Percentiles rank a stretch among this genome's conserved stretches.
phyloP scores from a whole-genome alignment of 1,140 invertebrate genomes.

The Bombus soroeensis region DNA sequence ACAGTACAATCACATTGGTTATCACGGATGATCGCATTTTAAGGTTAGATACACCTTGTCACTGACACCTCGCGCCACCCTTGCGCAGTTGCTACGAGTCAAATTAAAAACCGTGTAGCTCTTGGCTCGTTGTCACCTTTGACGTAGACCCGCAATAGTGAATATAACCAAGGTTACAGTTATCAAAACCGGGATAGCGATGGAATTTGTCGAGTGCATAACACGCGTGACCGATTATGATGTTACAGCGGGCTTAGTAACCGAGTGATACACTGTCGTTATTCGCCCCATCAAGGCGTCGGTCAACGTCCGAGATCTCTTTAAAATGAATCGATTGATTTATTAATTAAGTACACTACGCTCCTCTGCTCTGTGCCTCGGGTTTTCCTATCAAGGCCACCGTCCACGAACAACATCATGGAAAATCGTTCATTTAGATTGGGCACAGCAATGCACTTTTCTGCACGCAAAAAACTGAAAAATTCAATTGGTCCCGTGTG shows the following conservation, averaged over 20 bases:
- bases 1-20: conserved; percentile 74
- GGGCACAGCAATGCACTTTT: conserved; percentile 26
- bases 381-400: conserved; percentile 71
- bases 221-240: conserved; percentile 58
- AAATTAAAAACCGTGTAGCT: conserved; percentile 20
- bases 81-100: conserved; percentile 44
- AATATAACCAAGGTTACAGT: conserved; percentile 66
- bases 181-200: conserved; percentile 52
- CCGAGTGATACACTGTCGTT: conserved; percentile 36
- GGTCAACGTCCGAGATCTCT: conserved; percentile 46
- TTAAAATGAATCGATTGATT: conserved; percentile 30
- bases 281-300: conserved; percentile 61
- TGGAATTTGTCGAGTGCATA: conserved; percentile 54
- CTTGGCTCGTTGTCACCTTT: conserved; percentile 51
- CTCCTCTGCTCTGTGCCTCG: conserved; percentile 45
- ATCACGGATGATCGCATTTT: conserved; percentile 78
- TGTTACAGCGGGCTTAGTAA: conserved; percentile 51
- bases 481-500: conserved; percentile 14
- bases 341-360: conserved; percentile 71
- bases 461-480: not conserved
- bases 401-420: conserved; percentile 43
- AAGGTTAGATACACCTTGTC: conserved; percentile 76
- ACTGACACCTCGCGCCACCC: conserved; percentile 66
- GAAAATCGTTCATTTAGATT: conserved; percentile 49
- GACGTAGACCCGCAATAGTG: conserved; percentile 48